Evolutionary conservation across 2,113 vertebrate genomes (phyloP).

Genomic region (Prunella fulvescens): DNA sequence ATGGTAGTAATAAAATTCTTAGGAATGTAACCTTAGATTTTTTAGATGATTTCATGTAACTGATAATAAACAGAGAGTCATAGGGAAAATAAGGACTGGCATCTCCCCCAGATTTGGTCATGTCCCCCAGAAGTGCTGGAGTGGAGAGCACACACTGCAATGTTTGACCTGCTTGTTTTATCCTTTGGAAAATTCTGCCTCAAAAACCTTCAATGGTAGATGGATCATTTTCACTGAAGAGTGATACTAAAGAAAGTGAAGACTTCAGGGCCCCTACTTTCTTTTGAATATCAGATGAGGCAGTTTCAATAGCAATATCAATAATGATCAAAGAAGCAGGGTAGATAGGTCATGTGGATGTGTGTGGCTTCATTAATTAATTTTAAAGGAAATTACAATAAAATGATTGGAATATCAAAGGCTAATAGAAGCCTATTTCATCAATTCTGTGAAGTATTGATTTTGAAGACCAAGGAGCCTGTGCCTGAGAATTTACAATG

Average conservation of each 20-base stretch:
- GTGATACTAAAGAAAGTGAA: not conserved
- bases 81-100: not conserved
- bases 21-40: not conserved
- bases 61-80: not conserved
- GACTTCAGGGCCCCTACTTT: not conserved
- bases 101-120: not conserved
- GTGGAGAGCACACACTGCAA: rapidly evolving
- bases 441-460: not conserved
- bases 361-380: not conserved
- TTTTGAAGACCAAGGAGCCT: not conserved
- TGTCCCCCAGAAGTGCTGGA: not conserved
- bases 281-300: not conserved
- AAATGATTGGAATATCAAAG: not conserved
- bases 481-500: not conserved
- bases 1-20: not conserved
- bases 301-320: not conserved
- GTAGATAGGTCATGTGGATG: not conserved
- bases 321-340: not conserved
- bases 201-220: not conserved
- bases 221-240: not conserved
- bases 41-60: not conserved
- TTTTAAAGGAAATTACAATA: not conserved
- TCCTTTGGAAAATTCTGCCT: not conserved
- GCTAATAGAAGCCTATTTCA: not conserved
- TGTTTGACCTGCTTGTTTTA: not conserved